Evolutionary conservation across 2,888 invertebrate genomes (phyloP).

Genomic region (Aphrophora alni): DNA sequence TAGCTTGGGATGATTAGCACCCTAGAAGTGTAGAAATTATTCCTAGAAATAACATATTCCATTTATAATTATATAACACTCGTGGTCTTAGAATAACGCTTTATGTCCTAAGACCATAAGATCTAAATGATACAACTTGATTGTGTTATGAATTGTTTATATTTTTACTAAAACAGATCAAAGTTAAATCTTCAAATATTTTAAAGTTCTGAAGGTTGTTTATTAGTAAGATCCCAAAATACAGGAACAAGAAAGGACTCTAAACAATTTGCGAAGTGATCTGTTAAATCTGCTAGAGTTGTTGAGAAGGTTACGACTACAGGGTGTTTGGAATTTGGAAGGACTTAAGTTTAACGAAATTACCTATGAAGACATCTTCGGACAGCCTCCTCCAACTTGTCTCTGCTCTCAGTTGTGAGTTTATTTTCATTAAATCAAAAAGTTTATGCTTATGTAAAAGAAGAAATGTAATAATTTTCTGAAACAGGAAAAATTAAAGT

Average conservation of each 20-base stretch:
- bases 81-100: no score
- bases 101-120: no score
- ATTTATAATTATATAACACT: no score
- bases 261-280: constrained; percentile 55
- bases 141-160: no score
- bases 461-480: no score
- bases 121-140: no score
- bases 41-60: no score
- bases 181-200: not conserved
- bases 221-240: not conserved
- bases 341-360: constrained; percentile 63
- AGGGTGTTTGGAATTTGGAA: constrained; percentile 61
- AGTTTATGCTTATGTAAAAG: no score
- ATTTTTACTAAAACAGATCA: not conserved
- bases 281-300: constrained; percentile 63
- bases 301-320: constrained; percentile 61
- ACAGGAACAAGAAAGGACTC: not conserved
- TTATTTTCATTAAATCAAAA: not conserved
- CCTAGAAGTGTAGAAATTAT: no score
- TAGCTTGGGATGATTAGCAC: no score
- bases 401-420: not conserved
- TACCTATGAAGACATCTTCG: constrained; percentile 56
- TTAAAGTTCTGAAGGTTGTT: not conserved
- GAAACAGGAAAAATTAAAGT: no score
- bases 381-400: constrained; percentile 31